Evolutionary conservation across 2,113 vertebrate genomes (phyloP).

Genomic region (Malurus elegans): DNA sequence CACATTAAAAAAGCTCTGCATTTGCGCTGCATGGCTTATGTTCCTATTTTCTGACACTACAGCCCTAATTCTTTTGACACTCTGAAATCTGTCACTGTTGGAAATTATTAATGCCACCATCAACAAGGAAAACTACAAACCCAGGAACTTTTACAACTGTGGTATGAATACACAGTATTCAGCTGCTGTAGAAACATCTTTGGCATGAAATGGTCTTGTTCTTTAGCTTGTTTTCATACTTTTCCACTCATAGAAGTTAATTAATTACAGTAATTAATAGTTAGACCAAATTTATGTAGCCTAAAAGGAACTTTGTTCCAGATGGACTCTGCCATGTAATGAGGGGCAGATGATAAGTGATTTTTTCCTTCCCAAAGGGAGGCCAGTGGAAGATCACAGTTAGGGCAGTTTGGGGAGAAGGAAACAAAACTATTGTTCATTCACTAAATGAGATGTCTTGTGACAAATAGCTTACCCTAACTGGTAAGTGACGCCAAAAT

Average conservation of each 20-base stretch:
- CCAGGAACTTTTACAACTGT: neutral
- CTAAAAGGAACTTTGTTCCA: neutral
- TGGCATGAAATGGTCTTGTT: neutral
- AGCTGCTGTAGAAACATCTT: neutral
- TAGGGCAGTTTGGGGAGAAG: neutral
- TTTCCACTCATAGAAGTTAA: neutral
- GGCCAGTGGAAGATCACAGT: neutral
- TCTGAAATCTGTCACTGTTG: neutral
- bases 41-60: conserved; percentile 27
- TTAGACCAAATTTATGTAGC: neutral
- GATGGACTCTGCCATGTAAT: neutral
- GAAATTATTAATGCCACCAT: conserved; percentile 12
- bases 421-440: neutral
- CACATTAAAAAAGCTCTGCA: neutral
- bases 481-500: neutral
- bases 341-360: neutral
- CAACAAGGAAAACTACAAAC: neutral
- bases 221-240: neutral
- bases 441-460: neutral
- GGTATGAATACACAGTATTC: neutral
- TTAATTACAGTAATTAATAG: conserved; percentile 15
- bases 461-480: neutral
- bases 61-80: conserved; percentile 22
- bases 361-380: neutral
- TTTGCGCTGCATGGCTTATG: neutral